A percentile compares a stretch with the other conserved stretches of the same genome.
Conservation (phyloP, 2,888 invertebrate species). For the Neoitamus cyanurus region DNA sequence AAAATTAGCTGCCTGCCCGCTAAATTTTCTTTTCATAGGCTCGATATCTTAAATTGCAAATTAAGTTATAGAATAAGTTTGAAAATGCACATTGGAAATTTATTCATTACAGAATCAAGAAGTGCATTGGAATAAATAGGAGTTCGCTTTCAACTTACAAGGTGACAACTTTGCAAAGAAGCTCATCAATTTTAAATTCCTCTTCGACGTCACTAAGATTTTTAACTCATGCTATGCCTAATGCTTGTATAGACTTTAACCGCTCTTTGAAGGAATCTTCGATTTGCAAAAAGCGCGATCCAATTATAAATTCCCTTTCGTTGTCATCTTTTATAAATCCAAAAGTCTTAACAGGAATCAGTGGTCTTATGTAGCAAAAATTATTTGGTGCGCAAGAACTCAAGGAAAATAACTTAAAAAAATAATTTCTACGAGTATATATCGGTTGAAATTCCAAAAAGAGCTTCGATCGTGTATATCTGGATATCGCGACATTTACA, state of each 20-base stretch:
- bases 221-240: neutral
- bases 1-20: neutral
- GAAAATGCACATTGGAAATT: neutral
- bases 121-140: neutral
- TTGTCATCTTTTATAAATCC: neutral
- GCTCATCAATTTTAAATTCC: slow-evolving; percentile 4
- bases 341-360: neutral
- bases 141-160: neutral
- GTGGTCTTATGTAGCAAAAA: neutral
- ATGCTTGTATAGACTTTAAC: neutral
- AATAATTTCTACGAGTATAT: too few species aligned
- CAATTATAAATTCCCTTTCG: neutral
- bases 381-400: neutral
- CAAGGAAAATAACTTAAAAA: too few species aligned
- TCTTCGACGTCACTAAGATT: neutral
- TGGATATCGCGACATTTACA: too few species aligned
- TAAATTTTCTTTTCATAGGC: neutral
- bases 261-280: slow-evolving; percentile 3
- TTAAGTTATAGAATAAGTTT: neutral
- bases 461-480: too few species aligned
- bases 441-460: too few species aligned
- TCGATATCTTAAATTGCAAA: neutral
- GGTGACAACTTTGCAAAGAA: slow-evolving; percentile 3
- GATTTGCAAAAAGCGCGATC: neutral
- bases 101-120: neutral